Conservation (phyloP, 2,888 invertebrate genomes). For the Bhutanitis thaidina region DNA sequence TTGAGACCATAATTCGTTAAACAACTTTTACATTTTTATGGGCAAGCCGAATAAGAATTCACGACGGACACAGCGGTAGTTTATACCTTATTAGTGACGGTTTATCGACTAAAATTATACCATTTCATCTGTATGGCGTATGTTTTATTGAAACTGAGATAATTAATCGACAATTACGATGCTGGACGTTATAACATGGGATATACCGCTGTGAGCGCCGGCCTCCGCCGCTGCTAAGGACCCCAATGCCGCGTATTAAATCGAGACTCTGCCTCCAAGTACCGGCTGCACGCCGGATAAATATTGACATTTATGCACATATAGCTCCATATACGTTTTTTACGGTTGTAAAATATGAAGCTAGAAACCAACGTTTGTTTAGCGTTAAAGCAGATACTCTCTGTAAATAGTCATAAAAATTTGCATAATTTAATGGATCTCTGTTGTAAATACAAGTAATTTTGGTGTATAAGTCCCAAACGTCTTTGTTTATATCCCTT, state of each 20-base stretch:
- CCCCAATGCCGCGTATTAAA: slow-evolving; percentile 59
- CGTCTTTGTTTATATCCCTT: slow-evolving; percentile 53
- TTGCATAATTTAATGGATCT: slow-evolving; percentile 72
- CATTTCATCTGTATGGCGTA: slow-evolving; percentile 68
- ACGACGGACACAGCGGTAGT: slow-evolving; percentile 50
- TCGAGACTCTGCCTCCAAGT: slow-evolving; percentile 44
- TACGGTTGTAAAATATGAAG: slow-evolving; percentile 76
- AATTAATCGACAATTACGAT: slow-evolving; percentile 78
- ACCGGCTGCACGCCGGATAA: slow-evolving; percentile 45
- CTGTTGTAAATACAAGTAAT: slow-evolving; percentile 60
- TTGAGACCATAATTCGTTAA: slow-evolving; percentile 50
- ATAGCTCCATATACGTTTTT: slow-evolving; percentile 78
- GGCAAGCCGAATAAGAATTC: slow-evolving; percentile 47
- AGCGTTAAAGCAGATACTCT: slow-evolving; percentile 56
- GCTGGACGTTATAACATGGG: slow-evolving; percentile 67
- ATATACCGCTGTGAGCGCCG: slow-evolving; percentile 66
- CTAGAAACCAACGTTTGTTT: slow-evolving; percentile 57
- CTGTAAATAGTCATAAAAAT: slow-evolving; percentile 69
- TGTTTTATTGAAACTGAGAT: slow-evolving; percentile 75
- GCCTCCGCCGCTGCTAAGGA: slow-evolving; percentile 42
- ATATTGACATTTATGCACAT: slow-evolving; percentile 79
- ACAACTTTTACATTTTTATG: slow-evolving; percentile 56
- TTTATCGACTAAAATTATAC: slow-evolving; percentile 70
- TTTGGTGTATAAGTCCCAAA: slow-evolving; percentile 54
- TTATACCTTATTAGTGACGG: slow-evolving; percentile 65